phyloP scores from a whole-genome alignment of 2,797 vertebrate species.

The Mormyrops boulengeri region DNA sequence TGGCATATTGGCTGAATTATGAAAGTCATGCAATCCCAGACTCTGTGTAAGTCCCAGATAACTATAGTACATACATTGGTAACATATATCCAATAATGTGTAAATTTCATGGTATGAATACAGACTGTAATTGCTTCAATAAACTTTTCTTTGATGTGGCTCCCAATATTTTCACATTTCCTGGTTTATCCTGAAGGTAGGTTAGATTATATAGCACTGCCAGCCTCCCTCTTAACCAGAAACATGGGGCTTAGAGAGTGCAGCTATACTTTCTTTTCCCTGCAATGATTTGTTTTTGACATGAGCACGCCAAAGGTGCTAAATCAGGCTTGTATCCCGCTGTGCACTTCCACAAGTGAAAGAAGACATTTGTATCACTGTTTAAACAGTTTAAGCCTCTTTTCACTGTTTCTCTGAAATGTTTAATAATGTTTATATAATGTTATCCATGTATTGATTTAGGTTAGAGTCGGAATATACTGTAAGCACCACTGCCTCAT shows the following conservation, averaged over 20 bases:
- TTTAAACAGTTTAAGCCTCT: not conserved
- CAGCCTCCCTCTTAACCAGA: not conserved
- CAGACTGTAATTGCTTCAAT: conserved; percentile 11
- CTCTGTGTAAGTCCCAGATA: not conserved
- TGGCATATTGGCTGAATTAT: not conserved
- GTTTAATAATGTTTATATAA: conserved; percentile 1
- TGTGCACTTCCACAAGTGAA: not conserved
- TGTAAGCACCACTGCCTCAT: not conserved
- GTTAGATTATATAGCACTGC: conserved; percentile 12
- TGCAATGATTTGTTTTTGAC: conserved; percentile 8
- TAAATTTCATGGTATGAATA: conserved; percentile 18
- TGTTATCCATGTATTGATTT: not conserved
- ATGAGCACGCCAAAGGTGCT: not conserved
- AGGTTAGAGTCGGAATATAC: not conserved
- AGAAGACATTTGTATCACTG: not conserved
- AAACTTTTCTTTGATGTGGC: conserved; percentile 17
- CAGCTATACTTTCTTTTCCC: not conserved
- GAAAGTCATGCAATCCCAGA: not conserved
- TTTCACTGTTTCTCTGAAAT: not conserved
- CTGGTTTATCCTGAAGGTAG: not conserved
- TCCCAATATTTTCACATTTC: conserved; percentile 8
- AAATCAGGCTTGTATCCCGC: not conserved
- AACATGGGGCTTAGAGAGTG: not conserved
- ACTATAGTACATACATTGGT: not conserved
- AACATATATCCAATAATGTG: not conserved